phyloP scores from a whole-genome alignment of 1,140 invertebrate genomes.

The Drusus annulatus region DNA sequence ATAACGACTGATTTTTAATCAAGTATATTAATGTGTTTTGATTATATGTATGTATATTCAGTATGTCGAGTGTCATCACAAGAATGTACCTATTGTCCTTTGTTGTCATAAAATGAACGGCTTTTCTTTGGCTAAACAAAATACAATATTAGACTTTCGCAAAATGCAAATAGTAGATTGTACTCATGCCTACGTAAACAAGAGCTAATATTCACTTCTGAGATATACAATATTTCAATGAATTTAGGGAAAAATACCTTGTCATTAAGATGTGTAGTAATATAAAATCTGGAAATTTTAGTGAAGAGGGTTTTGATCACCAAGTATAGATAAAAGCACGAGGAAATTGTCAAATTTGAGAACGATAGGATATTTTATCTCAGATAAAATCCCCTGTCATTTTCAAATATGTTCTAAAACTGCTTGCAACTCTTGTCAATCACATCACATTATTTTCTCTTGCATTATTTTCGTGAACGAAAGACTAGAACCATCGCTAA shows the following conservation, averaged over 20 bases:
- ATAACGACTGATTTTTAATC: not conserved
- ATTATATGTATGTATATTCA: not conserved
- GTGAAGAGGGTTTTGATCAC: not conserved
- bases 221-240: not conserved
- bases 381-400: conserved; percentile 42
- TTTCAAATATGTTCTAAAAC: conserved; percentile 31
- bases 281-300: not conserved
- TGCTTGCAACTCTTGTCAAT: not conserved
- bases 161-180: not conserved
- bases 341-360: conserved; percentile 24
- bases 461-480: too few species aligned
- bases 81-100: not conserved
- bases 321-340: not conserved
- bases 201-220: not conserved
- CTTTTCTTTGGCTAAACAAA: not conserved
- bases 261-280: conserved; percentile 35
- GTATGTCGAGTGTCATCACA: not conserved
- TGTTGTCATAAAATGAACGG: conserved; percentile 5
- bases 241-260: conserved; percentile 25
- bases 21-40: not conserved
- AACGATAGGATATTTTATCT: conserved; percentile 37
- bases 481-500: too few species aligned
- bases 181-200: not conserved
- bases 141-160: not conserved
- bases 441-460: not conserved